These are phyloP conservation scores for Sericinus montela DNA, from an alignment of 2,888 invertebrate species.

Conservation along the genomic window DNA sequence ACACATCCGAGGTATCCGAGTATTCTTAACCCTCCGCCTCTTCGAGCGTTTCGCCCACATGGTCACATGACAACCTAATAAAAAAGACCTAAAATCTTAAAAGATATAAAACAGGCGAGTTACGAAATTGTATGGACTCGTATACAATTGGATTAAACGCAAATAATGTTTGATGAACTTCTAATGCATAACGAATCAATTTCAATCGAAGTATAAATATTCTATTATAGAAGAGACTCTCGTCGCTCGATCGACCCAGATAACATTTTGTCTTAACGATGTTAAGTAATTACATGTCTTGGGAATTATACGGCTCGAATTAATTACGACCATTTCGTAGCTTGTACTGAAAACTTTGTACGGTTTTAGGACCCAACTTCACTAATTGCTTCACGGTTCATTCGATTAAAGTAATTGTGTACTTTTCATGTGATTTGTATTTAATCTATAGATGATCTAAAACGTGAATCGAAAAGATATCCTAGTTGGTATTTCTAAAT, in stretches of 20 bases:
- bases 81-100: too few species aligned
- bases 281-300: conserved; percentile 13
- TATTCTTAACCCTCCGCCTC: too few species aligned
- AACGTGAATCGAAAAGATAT: neutral
- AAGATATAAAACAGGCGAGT: too few species aligned
- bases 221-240: neutral
- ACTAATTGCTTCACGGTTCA: conserved; percentile 1
- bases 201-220: conserved; percentile 12
- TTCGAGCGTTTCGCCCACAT: too few species aligned
- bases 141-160: neutral
- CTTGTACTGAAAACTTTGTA: conserved; percentile 5
- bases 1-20: too few species aligned
- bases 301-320: conserved; percentile 9
- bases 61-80: too few species aligned
- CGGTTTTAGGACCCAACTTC: neutral
- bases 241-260: conserved; percentile 12
- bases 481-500: neutral
- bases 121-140: too few species aligned
- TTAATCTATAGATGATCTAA: neutral
- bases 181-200: conserved; percentile 3
- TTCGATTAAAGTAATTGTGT: neutral
- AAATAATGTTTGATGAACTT: neutral
- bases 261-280: conserved; percentile 11
- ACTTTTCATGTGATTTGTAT: neutral
- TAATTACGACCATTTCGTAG: conserved; percentile 7